A percentile compares a stretch with the other conserved stretches of the same genome.
Conservation (phyloP, 2,113 vertebrate species). For the Sitta europaea region DNA sequence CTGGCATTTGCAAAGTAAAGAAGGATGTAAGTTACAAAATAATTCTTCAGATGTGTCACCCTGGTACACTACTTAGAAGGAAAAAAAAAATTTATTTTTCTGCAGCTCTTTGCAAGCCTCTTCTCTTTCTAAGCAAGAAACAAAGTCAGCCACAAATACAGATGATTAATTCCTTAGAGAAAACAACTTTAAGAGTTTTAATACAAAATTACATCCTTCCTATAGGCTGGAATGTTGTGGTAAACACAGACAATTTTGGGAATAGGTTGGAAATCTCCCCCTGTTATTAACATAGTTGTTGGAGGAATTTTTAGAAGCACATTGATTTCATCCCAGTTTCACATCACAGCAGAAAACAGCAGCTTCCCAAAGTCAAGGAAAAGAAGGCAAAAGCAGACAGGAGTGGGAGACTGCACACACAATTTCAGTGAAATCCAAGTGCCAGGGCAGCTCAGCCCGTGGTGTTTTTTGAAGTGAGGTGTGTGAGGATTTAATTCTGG, state of each 20-base stretch:
- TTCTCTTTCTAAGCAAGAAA: neutral
- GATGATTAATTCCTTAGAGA: neutral
- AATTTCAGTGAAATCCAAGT: neutral
- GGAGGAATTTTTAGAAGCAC: neutral
- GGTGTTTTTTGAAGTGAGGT: fast-evolving
- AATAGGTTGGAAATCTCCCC: neutral
- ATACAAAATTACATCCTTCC: neutral
- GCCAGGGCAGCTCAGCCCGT: neutral
- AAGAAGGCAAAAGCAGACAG: neutral
- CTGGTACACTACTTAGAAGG: too few species aligned
- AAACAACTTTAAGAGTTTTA: neutral
- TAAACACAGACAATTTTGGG: neutral
- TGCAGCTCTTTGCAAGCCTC: neutral
- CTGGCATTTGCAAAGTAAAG: neutral
- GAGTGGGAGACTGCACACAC: neutral
- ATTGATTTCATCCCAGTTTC: neutral
- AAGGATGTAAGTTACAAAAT: neutral
- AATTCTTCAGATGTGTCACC: neutral
- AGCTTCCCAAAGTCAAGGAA: neutral
- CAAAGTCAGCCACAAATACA: neutral
- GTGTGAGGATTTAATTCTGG: neutral
- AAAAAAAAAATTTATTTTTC: neutral
- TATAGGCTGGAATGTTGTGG: neutral
- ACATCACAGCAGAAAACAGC: neutral
- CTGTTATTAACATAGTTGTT: conserved; percentile 9